phyloP scores from a whole-genome alignment of 2,113 vertebrate genomes.

The Polyodon spathula region DNA sequence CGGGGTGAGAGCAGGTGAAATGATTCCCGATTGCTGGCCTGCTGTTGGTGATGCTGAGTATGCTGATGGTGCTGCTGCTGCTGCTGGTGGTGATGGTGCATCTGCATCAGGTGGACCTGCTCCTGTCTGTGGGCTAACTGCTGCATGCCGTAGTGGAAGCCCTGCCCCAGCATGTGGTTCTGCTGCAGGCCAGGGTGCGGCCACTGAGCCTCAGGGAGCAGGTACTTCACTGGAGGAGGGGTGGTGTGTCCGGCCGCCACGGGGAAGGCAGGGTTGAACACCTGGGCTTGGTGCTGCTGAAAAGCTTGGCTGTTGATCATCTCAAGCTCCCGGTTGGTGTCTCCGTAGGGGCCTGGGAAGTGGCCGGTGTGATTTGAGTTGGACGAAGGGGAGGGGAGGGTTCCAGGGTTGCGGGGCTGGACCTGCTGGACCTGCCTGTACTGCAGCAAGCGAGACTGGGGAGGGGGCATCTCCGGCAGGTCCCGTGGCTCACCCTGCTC shows the following conservation, averaged over 20 bases:
- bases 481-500: conserved; percentile 77
- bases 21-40: conserved; percentile 71
- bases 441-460: conserved; percentile 35
- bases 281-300: conserved; percentile 66
- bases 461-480: conserved; percentile 61
- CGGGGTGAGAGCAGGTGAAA: conserved; percentile 79
- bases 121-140: conserved; percentile 79
- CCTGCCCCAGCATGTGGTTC: conserved; percentile 75
- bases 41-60: conserved; percentile 47
- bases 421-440: conserved; percentile 52
- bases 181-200: conserved; percentile 76
- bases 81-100: conserved; percentile 72
- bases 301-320: conserved; percentile 66
- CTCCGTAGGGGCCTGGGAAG: conserved; percentile 60
- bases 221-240: conserved; percentile 80
- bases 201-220: conserved; percentile 89
- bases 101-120: conserved; percentile 84
- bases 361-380: conserved; percentile 60
- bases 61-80: conserved; percentile 37
- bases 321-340: conserved; percentile 70
- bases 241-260: conserved; percentile 73
- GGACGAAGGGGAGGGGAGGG: conserved; percentile 64
- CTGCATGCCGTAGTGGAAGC: conserved; percentile 83
- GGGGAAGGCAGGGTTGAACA: conserved; percentile 72
- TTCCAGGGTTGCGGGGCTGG: conserved; percentile 71